These are phyloP conservation scores for Spisula subtruncata DNA, from an alignment of 2,888 invertebrate genomes.

Conservation along the genomic window DNA sequence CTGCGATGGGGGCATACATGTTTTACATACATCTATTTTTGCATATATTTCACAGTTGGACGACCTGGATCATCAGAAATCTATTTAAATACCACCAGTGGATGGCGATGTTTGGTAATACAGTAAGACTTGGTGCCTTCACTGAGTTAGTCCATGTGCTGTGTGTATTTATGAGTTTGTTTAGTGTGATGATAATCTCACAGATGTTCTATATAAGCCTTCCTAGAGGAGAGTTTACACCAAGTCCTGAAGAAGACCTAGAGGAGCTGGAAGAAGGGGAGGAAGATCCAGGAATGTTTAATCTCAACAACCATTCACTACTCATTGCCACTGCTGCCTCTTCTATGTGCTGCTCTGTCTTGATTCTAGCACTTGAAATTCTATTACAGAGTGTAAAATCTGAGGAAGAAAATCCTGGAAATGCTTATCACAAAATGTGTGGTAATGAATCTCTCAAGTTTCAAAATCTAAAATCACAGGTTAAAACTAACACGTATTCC, in stretches of 20 bases:
- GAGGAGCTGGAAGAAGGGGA: conserved; percentile 27
- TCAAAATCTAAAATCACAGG: conserved; percentile 19
- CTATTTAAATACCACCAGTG: conserved; percentile 64
- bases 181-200: conserved; percentile 47
- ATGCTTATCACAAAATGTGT: conserved; percentile 57
- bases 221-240: conserved; percentile 35
- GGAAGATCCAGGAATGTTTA: conserved; percentile 34
- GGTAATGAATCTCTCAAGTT: conserved; percentile 10
- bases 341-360: conserved; percentile 34
- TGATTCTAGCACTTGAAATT: conserved; percentile 45
- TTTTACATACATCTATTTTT: not conserved
- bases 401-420: conserved; percentile 46
- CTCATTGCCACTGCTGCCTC: not conserved
- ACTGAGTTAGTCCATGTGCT: conserved; percentile 59
- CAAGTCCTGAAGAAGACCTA: not conserved
- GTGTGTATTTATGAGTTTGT: conserved; percentile 51
- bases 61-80: not conserved
- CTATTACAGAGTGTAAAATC: conserved; percentile 61
- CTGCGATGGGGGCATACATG: too few species aligned
- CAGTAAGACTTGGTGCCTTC: conserved; percentile 65
- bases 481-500: not conserved
- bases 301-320: conserved; percentile 12
- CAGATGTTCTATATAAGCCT: conserved; percentile 53
- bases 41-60: conserved; percentile 29
- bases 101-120: conserved; percentile 58